Evolutionary conservation across 2,113 vertebrate genomes (phyloP), one percentile per base, ranked within the genome.

Genomic region (Nesogale talazaci): DNA sequence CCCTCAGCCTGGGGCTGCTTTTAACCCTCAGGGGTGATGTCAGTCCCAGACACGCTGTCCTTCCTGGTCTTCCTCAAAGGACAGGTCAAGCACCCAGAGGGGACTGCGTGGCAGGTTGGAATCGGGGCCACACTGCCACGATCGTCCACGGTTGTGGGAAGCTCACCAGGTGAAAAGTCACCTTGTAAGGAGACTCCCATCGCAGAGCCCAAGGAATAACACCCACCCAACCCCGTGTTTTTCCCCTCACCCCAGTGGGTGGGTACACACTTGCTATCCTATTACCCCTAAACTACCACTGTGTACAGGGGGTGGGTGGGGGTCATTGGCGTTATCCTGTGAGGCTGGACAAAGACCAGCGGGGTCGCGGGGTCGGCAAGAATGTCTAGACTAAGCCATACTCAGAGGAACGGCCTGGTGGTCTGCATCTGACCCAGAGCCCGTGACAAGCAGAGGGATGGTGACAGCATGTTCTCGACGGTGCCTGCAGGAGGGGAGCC

Each of bases 1-100:
- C 94, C 36, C 34, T 20, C 31, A 80, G 25, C 57, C 6, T 65
- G 63, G 27, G 27, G 63, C 23, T 65, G 63, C 25, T 63, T 65
- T 90, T n/a, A 92, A 76, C 34, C 81, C 90, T 19, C 17, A 25
- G 91, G 40, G 77, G 23, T 92, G 46, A 52, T 52, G 46, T 9
- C 10, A 77, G 70, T 61, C 59, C 22, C 16, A 61, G 59, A 4
- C 17, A 19, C 19, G 59, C 59, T 61, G 59, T 2, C 10, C 46
- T 52, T 52, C 46, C 6, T 52, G 10, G 5, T 52, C 46, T 52
- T 11, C 46, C n/a, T n/a, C 46, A 52, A 52, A 52, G 46, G 46
- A 12, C 46, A 52, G 46, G 46, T 1, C 46, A 52, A 12, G 46
- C 46, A 52, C 46, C 46, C 46, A 52, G 46, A 52, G 46, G 46